Evolutionary conservation across 2,797 vertebrate species (phyloP).

Genomic region (Neopelma chrysocephalum): DNA sequence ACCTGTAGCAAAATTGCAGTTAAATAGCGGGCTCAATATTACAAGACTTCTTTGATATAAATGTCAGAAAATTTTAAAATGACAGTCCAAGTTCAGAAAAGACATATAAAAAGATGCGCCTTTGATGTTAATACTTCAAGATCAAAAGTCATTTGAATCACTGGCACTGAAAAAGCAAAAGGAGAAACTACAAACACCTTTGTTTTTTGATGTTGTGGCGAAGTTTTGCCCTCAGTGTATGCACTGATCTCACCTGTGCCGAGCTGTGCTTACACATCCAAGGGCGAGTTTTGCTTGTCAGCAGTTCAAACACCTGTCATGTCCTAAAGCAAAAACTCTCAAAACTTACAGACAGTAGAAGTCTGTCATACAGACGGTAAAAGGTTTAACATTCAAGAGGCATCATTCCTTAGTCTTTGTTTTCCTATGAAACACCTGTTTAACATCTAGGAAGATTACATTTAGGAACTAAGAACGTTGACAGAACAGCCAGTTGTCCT

Average conservation of each 20-base stretch:
- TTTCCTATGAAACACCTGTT: conserved; percentile 20
- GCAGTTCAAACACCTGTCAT: conserved; percentile 77
- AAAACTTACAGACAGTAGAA: conserved; percentile 51
- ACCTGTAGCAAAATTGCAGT: conserved; percentile 60
- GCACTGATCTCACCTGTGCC: background rate
- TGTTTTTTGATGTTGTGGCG: background rate
- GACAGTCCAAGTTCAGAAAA: conserved; percentile 71
- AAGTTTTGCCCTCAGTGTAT: conserved; percentile 42
- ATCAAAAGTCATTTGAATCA: conserved; percentile 77
- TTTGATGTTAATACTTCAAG: conserved; percentile 68
- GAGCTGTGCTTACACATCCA: conserved; percentile 48
- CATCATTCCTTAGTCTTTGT: conserved; percentile 71
- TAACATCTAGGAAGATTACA: conserved; percentile 46
- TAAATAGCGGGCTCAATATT: conserved; percentile 52
- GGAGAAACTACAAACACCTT: conserved; percentile 53
- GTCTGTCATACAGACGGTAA: conserved; percentile 53
- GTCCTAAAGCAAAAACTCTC: conserved; percentile 63
- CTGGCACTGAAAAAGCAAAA: conserved; percentile 58
- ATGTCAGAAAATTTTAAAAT: conserved; percentile 72
- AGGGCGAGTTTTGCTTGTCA: conserved; percentile 58
- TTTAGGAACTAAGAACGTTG: conserved; percentile 10
- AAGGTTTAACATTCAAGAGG: conserved; percentile 61
- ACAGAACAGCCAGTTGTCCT: conserved; percentile 4
- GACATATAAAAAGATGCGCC: conserved; percentile 71
- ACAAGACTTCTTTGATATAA: conserved; percentile 67